Percentiles rank a stretch among this genome's conserved stretches.
These are phyloP conservation scores for Callocephalon fimbriatum DNA, from an alignment of 2,113 vertebrate species.

Conservation along the genomic window DNA sequence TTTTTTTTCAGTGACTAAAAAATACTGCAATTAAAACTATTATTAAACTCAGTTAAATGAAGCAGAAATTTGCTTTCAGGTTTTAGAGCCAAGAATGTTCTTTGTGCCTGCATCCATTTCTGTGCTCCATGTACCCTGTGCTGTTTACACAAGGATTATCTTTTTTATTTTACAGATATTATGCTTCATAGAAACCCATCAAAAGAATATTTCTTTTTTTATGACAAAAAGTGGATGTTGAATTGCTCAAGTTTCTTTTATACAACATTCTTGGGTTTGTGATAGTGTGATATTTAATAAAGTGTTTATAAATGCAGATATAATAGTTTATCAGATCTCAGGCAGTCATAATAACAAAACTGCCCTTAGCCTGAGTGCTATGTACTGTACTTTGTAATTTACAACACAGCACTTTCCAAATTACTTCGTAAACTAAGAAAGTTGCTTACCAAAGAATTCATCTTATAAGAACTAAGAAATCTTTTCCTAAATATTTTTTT, in stretches of 20 bases:
- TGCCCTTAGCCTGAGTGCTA: slow-evolving; percentile 23
- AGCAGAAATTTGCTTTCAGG: slow-evolving; percentile 6
- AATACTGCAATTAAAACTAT: slow-evolving; percentile 20
- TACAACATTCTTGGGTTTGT: slow-evolving; percentile 58
- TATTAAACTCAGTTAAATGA: slow-evolving; percentile 53
- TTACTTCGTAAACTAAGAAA: slow-evolving; percentile 29
- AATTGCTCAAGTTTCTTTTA: slow-evolving; percentile 59
- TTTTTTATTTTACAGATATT: slow-evolving; percentile 74
- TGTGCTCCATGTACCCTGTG: slow-evolving; percentile 25
- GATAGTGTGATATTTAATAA: slow-evolving; percentile 73
- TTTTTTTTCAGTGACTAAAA: slow-evolving; percentile 4
- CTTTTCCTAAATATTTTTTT: slow-evolving; percentile 44
- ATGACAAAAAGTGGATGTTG: slow-evolving; percentile 59
- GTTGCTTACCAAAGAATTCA: slow-evolving; percentile 33
- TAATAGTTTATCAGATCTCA: slow-evolving; percentile 69
- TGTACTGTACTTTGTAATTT: slow-evolving; percentile 60
- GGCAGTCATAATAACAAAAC: slow-evolving; percentile 59
- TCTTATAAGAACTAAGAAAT: slow-evolving; percentile 18
- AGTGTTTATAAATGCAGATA: slow-evolving; percentile 72
- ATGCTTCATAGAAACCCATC: slow-evolving; percentile 70
- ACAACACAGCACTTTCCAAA: slow-evolving; percentile 8
- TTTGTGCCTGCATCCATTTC: slow-evolving; percentile 38
- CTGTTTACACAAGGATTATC: slow-evolving; percentile 70
- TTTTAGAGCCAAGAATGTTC: slow-evolving; percentile 43
- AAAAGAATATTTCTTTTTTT: slow-evolving; percentile 69